Conservation (phyloP, 2,113 vertebrate species). For the Elgaria multicarinata region DNA sequence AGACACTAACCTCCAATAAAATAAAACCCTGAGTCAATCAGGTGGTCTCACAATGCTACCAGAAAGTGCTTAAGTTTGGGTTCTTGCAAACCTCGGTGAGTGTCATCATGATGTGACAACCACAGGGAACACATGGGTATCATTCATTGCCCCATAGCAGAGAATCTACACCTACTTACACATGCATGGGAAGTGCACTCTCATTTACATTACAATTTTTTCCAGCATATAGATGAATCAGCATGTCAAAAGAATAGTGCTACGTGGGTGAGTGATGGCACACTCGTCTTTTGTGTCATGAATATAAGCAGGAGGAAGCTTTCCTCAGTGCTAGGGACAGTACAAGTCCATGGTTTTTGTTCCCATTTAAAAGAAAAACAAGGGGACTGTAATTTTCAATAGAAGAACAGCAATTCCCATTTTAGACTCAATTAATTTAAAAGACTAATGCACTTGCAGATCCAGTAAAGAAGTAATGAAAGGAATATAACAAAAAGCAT, state of each 20-base stretch:
- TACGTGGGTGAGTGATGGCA: no score
- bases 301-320: neutral
- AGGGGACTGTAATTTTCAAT: conserved; percentile 1
- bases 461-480: conserved; percentile 38
- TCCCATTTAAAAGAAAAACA: conserved; percentile 14
- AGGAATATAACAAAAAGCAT: neutral
- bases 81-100: neutral
- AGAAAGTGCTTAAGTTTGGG: neutral
- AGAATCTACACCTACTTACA: neutral
- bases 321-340: neutral
- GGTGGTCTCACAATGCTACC: neutral
- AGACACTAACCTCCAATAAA: neutral
- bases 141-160: neutral
- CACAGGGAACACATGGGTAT: neutral
- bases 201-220: neutral
- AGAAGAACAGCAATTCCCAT: conserved; percentile 2
- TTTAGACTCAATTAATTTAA: conserved; percentile 28
- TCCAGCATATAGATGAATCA: neutral
- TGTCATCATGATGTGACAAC: neutral
- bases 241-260: neutral
- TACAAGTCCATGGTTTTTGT: conserved; percentile 2
- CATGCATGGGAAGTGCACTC: no score
- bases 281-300: neutral
- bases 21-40: neutral
- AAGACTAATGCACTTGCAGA: conserved; percentile 23